Evolutionary conservation across 2,888 invertebrate genomes (phyloP).

Genomic region (Ophion slaviceki): DNA sequence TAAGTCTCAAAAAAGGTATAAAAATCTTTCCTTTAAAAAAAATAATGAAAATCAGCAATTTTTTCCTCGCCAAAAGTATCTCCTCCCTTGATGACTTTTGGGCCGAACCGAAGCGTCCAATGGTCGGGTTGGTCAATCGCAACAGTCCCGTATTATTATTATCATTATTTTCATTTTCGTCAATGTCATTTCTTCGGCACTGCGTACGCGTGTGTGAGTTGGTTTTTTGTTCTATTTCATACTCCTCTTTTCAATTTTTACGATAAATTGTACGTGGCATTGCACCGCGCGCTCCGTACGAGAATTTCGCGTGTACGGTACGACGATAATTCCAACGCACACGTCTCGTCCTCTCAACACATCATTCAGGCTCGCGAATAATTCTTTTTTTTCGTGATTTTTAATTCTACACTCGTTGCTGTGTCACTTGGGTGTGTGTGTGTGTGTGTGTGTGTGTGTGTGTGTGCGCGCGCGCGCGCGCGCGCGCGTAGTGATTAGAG

Average conservation of each 20-base stretch:
- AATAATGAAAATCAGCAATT: too few species aligned
- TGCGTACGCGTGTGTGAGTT: too few species aligned
- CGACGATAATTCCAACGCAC: conserved; percentile 8
- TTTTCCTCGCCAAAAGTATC: too few species aligned
- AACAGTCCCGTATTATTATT: conserved; percentile 43
- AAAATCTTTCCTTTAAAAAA: too few species aligned
- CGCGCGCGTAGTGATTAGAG: too few species aligned
- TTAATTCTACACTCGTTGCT: conserved; percentile 19
- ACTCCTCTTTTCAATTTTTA: conserved; percentile 13
- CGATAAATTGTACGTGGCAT: conserved; percentile 54
- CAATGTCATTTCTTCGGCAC: neutral
- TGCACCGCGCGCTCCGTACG: conserved; percentile 3
- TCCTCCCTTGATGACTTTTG: conserved; percentile 39
- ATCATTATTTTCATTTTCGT: conserved; percentile 11
- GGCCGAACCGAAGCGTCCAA: conserved; percentile 63
- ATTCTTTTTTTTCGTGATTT: conserved; percentile 2
- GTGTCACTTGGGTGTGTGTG: conserved; percentile 9
- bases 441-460: too few species aligned
- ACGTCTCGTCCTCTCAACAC: conserved; percentile 9
- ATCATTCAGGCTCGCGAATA: neutral
- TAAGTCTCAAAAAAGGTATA: too few species aligned
- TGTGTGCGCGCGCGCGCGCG: too few species aligned
- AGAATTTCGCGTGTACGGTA: neutral
- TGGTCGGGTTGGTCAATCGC: conserved; percentile 55
- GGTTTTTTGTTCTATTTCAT: conserved; percentile 6